A percentile compares a stretch with the other conserved stretches of the same genome.
Conservation (phyloP, 2,797 vertebrate genomes). For the Gobio occitaniae region DNA sequence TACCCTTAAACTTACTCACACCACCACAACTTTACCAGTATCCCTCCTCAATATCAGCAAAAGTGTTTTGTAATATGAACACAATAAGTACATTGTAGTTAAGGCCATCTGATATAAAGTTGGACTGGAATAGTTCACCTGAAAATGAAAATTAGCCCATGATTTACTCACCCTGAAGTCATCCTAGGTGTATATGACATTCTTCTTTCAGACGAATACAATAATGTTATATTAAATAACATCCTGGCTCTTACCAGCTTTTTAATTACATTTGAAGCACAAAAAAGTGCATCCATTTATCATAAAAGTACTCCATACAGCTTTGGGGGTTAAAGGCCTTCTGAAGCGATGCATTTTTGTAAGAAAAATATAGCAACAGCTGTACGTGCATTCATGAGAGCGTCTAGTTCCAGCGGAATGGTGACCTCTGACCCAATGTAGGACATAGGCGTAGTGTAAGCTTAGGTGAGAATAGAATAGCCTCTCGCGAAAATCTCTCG, state of each 20-base stretch:
- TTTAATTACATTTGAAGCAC: not conserved
- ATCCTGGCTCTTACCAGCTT: not conserved
- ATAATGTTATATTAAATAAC: not conserved
- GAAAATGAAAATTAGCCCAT: not conserved
- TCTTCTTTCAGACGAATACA: not conserved
- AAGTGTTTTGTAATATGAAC: too few relatives aligned
- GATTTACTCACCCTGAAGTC: not conserved
- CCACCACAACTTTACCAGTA: too few relatives aligned
- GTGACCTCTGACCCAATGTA: too few relatives aligned
- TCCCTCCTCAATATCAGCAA: too few relatives aligned
- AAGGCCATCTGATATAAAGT: too few relatives aligned
- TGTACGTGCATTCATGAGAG: too few relatives aligned
- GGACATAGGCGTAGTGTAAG: too few relatives aligned
- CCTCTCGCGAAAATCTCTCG: too few relatives aligned
- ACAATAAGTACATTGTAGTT: too few relatives aligned
- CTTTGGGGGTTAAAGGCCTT: not conserved
- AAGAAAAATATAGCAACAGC: not conserved
- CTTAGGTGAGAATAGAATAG: too few relatives aligned
- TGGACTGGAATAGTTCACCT: not conserved
- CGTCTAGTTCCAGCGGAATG: too few relatives aligned
- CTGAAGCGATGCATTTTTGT: not conserved
- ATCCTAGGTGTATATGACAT: not conserved
- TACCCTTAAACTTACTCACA: too few relatives aligned
- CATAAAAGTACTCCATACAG: not conserved
- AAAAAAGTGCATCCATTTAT: not conserved